A percentile compares a stretch with the other conserved stretches of the same genome.
These are phyloP conservation scores for Molossus alvarezi DNA, from an alignment of 2,797 vertebrate species.

Conservation along the genomic window DNA sequence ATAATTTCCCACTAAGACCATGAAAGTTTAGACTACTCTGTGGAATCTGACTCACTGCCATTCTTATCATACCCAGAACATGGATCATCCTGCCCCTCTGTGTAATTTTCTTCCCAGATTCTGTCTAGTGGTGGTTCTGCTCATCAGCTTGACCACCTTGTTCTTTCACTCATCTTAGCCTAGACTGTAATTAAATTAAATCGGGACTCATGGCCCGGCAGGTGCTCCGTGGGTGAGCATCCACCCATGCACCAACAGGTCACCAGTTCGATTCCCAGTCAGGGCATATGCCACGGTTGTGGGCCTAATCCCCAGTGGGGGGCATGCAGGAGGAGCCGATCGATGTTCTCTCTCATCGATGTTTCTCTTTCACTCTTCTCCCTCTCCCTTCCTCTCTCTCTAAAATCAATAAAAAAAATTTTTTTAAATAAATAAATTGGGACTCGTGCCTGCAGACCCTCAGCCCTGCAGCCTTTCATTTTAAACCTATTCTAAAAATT, in stretches of 20 bases:
- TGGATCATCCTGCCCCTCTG: background rate
- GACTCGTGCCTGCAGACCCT: background rate
- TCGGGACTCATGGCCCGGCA: too few species aligned
- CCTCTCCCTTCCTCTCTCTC: too few species aligned
- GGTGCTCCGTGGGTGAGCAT: too few species aligned
- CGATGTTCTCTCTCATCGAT: too few species aligned
- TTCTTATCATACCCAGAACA: background rate
- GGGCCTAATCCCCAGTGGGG: too few species aligned
- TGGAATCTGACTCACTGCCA: background rate
- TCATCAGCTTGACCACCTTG: background rate
- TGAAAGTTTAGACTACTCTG: background rate
- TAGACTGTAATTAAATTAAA: background rate
- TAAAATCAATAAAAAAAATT: too few species aligned
- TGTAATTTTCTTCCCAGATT: background rate
- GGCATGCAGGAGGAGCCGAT: too few species aligned
- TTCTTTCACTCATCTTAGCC: background rate
- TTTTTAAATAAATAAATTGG: background rate
- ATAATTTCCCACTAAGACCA: background rate
- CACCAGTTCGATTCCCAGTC: too few species aligned
- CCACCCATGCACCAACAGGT: too few species aligned
- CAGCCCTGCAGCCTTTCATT: background rate
- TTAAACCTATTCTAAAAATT: conserved; percentile 7
- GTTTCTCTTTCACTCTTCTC: too few species aligned
- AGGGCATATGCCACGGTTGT: too few species aligned
- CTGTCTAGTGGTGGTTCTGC: background rate